Conservation (phyloP, 2,888 invertebrate genomes). For the Pollenia angustigena region DNA sequence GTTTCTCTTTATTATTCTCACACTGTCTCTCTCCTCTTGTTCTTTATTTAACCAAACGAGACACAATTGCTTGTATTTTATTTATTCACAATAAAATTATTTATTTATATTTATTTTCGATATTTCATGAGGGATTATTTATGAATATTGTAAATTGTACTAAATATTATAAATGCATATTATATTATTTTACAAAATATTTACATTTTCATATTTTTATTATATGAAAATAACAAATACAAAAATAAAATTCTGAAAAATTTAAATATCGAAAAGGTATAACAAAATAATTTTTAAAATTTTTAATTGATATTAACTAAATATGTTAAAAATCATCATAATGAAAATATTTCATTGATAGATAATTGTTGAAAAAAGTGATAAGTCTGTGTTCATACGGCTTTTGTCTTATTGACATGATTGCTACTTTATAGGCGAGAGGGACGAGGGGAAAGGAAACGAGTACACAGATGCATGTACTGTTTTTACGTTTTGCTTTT, state of each 20-base stretch:
- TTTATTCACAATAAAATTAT: constrained; percentile 28
- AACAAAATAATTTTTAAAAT: neutral
- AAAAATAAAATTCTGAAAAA: neutral
- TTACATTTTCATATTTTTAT: neutral
- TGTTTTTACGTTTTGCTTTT: no score
- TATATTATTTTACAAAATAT: neutral
- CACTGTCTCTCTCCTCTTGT: neutral
- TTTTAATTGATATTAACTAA: constrained; percentile 1
- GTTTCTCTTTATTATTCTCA: neutral
- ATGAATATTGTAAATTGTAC: neutral
- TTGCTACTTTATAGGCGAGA: no score
- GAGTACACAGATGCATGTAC: no score
- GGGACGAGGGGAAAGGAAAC: no score
- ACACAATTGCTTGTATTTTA: constrained; percentile 16
- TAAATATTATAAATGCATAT: constrained; percentile 33
- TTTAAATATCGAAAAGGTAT: neutral
- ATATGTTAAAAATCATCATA: constrained; percentile 3
- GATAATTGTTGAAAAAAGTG: neutral
- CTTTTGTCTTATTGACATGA: no score
- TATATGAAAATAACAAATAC: constrained; percentile 4
- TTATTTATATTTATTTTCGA: constrained; percentile 27
- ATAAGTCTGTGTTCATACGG: no score
- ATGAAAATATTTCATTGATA: constrained; percentile 12
- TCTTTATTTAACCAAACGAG: neutral
- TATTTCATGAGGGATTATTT: constrained; percentile 56